Conservation (phyloP, 2,113 vertebrate genomes). For the Dipodomys merriami region DNA sequence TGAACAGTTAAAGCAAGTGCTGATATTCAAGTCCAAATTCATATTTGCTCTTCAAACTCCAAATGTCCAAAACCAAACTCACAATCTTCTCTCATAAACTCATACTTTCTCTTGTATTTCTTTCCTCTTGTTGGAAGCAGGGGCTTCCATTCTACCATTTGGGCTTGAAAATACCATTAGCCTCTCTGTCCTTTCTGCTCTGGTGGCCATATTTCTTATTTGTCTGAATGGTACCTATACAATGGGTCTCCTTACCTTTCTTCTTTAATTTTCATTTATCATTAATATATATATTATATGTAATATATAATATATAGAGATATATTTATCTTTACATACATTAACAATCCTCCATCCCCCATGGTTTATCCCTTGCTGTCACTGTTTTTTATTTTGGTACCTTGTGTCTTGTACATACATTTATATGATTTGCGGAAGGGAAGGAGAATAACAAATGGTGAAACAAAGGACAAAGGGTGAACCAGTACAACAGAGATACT, state of each 20-base stretch:
- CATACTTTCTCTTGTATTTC: slow-evolving; percentile 20
- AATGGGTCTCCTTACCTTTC: not conserved
- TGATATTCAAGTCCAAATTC: slow-evolving; percentile 56
- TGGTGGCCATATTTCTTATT: not conserved
- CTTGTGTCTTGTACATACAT: too few relatives aligned
- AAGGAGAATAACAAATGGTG: too few relatives aligned
- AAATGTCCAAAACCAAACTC: slow-evolving; percentile 50
- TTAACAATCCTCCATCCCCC: too few relatives aligned
- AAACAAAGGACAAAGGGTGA: too few relatives aligned
- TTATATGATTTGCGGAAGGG: too few relatives aligned
- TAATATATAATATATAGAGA: too few relatives aligned
- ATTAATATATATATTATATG: too few relatives aligned
- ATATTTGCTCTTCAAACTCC: slow-evolving; percentile 51
- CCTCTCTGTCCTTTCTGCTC: not conserved
- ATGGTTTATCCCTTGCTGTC: too few relatives aligned
- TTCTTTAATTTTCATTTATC: not conserved
- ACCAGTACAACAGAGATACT: too few relatives aligned
- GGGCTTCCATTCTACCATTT: not conserved
- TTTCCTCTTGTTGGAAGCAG: slow-evolving; percentile 19
- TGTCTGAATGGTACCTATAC: not conserved
- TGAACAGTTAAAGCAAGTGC: slow-evolving; percentile 35
- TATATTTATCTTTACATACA: too few relatives aligned
- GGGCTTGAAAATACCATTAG: slow-evolving; percentile 33
- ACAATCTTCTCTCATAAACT: slow-evolving; percentile 21
- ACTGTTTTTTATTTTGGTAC: too few relatives aligned